phyloP scores from a whole-genome alignment of 2,888 invertebrate genomes.

The Chymomyza fuscimana region DNA sequence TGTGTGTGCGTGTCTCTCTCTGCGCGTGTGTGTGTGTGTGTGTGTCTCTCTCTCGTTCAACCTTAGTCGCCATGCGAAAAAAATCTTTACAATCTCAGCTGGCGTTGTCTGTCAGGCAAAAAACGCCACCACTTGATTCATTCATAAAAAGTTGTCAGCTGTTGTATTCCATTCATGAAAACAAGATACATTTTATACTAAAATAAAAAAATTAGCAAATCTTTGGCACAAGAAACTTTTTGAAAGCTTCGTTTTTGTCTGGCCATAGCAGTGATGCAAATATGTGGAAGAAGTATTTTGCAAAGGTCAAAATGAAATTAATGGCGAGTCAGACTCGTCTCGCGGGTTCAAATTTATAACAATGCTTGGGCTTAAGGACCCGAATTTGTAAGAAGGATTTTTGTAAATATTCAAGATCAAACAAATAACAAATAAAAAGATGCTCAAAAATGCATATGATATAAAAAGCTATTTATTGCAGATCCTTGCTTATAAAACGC shows the following conservation, averaged over 20 bases:
- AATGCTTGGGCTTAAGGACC: too few relatives aligned
- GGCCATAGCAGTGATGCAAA: neutral
- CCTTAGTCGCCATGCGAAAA: conserved; percentile 30
- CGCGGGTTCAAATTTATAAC: too few relatives aligned
- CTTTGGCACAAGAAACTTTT: neutral
- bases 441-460: too few relatives aligned
- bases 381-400: too few relatives aligned
- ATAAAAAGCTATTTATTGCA: too few relatives aligned
- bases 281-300: neutral
- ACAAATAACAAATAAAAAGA: too few relatives aligned
- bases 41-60: conserved; percentile 27
- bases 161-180: conserved; percentile 7
- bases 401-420: too few relatives aligned
- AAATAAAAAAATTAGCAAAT: neutral
- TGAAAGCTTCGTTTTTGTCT: neutral
- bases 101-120: conserved; percentile 3
- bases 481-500: too few relatives aligned
- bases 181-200: neutral
- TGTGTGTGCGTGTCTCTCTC: conserved; percentile 40
- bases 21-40: conserved; percentile 13
- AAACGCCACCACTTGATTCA: conserved; percentile 32
- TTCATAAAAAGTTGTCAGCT: conserved; percentile 36
- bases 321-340: too few relatives aligned
- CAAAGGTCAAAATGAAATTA: too few relatives aligned
- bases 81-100: conserved; percentile 45